phyloP scores from a whole-genome alignment of 2,113 vertebrate species.

The Callospermophilus lateralis region DNA sequence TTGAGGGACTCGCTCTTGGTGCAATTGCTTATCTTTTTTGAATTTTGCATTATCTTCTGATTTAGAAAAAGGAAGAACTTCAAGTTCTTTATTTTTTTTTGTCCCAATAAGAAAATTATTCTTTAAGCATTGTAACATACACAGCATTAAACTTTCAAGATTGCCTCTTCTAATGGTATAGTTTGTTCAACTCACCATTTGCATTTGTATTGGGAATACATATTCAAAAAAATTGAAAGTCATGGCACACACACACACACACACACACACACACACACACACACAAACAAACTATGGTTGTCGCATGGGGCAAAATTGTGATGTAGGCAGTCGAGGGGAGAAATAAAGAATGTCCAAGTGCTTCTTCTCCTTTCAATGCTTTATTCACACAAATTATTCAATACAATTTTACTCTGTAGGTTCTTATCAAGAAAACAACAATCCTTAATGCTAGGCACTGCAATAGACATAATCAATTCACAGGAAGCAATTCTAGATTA shows the following conservation, averaged over 20 bases:
- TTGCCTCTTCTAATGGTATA: neutral
- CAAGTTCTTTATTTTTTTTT: neutral
- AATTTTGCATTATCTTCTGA: conserved; percentile 24
- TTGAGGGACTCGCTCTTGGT: neutral
- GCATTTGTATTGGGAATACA: neutral
- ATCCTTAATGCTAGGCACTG: too few relatives aligned
- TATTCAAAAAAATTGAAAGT: neutral
- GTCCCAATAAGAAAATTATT: conserved; percentile 7
- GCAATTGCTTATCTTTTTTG: neutral
- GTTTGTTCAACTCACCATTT: conserved; percentile 26
- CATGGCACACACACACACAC: neutral
- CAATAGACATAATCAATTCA: too few relatives aligned
- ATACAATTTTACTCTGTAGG: too few relatives aligned
- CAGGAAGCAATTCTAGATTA: too few relatives aligned
- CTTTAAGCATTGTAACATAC: neutral
- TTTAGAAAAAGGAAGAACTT: neutral
- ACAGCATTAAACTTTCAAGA: conserved; percentile 5
- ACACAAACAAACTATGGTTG: too few relatives aligned
- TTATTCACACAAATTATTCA: too few relatives aligned
- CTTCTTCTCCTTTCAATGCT: too few relatives aligned
- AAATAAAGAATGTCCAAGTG: too few relatives aligned
- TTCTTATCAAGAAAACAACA: too few relatives aligned
- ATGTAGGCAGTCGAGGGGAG: too few relatives aligned
- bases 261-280: neutral
- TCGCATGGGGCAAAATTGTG: too few relatives aligned